A percentile compares a stretch with the other conserved stretches of the same genome.
These are phyloP conservation scores for Trochalopteron elliotii DNA, from an alignment of 2,113 vertebrate genomes.

Conservation along the genomic window DNA sequence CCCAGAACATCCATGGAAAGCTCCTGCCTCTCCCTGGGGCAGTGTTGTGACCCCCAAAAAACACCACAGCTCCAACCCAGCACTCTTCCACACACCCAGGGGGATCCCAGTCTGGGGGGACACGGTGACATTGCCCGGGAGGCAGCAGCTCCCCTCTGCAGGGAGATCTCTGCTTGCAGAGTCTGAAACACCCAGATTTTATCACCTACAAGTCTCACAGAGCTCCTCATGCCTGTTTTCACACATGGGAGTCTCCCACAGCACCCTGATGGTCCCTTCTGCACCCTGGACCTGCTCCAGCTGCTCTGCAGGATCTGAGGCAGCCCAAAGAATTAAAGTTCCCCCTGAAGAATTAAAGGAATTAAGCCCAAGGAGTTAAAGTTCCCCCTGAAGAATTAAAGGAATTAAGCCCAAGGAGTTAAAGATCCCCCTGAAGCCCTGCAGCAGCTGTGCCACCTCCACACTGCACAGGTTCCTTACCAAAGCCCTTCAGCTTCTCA, in stretches of 20 bases:
- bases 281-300: not conserved
- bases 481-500: too few species aligned
- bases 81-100: too few species aligned
- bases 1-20: rapidly evolving
- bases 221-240: not conserved
- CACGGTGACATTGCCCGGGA: not conserved
- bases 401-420: too few species aligned
- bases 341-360: too few species aligned
- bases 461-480: too few species aligned
- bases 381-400: too few species aligned
- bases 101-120: not conserved
- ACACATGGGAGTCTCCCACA: not conserved
- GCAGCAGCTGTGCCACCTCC: not conserved
- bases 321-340: not conserved
- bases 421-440: not conserved
- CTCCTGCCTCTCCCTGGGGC: not conserved
- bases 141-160: not conserved
- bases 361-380: not conserved
- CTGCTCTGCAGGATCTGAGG: not conserved
- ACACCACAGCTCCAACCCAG: not conserved
- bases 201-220: not conserved
- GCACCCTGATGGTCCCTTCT: not conserved
- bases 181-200: not conserved
- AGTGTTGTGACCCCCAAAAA: not conserved
- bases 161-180: not conserved